Percentiles rank a stretch among this genome's conserved stretches.
phyloP scores from a whole-genome alignment of 2,113 vertebrate genomes.

The Marcusenius ussheri region DNA sequence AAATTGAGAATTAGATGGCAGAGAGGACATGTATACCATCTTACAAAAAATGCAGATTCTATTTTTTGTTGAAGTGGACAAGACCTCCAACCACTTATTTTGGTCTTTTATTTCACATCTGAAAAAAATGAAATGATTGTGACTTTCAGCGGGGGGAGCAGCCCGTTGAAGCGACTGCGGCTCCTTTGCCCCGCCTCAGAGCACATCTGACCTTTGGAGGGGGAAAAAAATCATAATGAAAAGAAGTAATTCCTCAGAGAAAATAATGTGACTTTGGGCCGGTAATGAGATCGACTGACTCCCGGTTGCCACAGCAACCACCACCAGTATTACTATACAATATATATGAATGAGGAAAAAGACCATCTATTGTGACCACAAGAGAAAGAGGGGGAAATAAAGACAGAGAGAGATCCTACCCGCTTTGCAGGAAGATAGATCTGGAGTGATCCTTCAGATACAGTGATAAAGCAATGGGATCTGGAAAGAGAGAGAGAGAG shows the following conservation, averaged over 20 bases:
- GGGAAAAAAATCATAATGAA: conserved; percentile 70
- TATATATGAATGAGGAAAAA: conserved; percentile 69
- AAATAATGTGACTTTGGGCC: conserved; percentile 75
- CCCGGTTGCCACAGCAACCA: conserved; percentile 70
- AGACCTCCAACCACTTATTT: conserved; percentile 42
- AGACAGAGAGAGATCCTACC: conserved; percentile 13
- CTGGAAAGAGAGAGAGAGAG: background rate
- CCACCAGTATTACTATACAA: conserved; percentile 71
- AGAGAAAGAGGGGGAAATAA: conserved; percentile 32
- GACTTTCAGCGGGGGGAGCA: conserved; percentile 76
- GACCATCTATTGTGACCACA: conserved; percentile 40
- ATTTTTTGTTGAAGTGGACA: conserved; percentile 56
- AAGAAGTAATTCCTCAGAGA: conserved; percentile 81
- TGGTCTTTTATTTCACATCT: conserved; percentile 54
- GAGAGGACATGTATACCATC: conserved; percentile 3
- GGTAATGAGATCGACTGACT: conserved; percentile 79
- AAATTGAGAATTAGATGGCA: conserved; percentile 40
- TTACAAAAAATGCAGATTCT: conserved; percentile 40
- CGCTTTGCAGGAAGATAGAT: conserved; percentile 27
- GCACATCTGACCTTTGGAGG: conserved; percentile 96
- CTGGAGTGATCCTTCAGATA: conserved; percentile 4
- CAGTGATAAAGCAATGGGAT: conserved; percentile 1
- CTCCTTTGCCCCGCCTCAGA: conserved; percentile 82
- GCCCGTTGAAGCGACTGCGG: conserved; percentile 82
- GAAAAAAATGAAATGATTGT: conserved; percentile 82